These are phyloP conservation scores for Chrysaora quinquecirrha DNA, from an alignment of 30 jellyfish, hydroid and myxozoan genomes.

Conservation along the genomic window DNA sequence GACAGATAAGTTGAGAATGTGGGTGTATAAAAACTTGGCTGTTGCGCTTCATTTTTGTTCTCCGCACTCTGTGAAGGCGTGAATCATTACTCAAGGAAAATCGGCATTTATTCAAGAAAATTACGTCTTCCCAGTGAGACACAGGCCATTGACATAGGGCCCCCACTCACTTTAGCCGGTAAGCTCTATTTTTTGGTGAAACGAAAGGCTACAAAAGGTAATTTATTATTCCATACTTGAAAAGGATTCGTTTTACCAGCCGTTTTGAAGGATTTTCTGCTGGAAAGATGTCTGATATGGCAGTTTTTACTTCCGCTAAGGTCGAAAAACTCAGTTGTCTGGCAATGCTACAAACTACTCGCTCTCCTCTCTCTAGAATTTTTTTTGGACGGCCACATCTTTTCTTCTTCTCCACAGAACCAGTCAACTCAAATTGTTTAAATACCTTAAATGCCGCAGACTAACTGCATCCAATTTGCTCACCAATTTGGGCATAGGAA, in stretches of 20 bases:
- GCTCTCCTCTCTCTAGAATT: neutral
- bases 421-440: neutral
- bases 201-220: neutral
- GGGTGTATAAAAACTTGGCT: too few relatives aligned
- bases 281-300: neutral
- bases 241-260: neutral
- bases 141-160: too few relatives aligned
- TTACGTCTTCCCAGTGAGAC: too few relatives aligned
- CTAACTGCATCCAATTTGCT: neutral
- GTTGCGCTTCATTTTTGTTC: neutral
- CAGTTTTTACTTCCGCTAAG: neutral
- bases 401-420: neutral
- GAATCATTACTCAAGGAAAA: too few relatives aligned
- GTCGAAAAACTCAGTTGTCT: neutral
- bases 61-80: constrained; percentile 4
- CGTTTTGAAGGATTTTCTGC: neutral
- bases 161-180: neutral
- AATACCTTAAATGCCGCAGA: neutral
- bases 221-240: neutral
- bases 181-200: constrained; percentile 1
- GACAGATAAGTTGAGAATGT: too few relatives aligned
- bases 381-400: constrained; percentile 38
- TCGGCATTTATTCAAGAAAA: too few relatives aligned
- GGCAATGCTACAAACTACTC: constrained; percentile 10
- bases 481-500: neutral